These are phyloP conservation scores for Orchesellides sinensis DNA, from an alignment of 2,888 invertebrate species.

Conservation along the genomic window DNA sequence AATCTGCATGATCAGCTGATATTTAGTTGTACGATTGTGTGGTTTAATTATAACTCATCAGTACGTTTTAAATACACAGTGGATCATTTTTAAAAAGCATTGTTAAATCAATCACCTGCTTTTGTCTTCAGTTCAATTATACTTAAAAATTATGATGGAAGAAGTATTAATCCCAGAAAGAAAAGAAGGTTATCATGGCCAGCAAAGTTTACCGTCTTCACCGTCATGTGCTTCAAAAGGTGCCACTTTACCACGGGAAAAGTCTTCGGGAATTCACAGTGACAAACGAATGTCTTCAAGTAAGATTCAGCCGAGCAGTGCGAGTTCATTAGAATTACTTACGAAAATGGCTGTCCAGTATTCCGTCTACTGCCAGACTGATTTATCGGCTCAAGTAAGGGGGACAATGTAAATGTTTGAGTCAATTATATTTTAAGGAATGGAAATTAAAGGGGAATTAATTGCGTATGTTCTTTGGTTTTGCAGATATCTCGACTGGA, in stretches of 20 bases:
- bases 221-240: not conserved
- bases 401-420: not conserved
- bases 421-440: not conserved
- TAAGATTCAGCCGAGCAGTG: slow-evolving; percentile 53
- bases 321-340: slow-evolving; percentile 55
- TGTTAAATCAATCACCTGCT: too few species aligned
- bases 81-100: too few species aligned
- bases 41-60: too few species aligned
- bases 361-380: slow-evolving; percentile 71
- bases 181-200: not conserved
- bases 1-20: too few species aligned
- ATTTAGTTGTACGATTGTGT: too few species aligned
- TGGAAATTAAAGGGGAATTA: not conserved
- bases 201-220: not conserved
- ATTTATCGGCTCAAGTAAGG: slow-evolving; percentile 67
- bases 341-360: slow-evolving; percentile 71
- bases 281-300: slow-evolving; percentile 15
- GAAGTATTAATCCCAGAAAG: not conserved
- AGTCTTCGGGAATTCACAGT: slow-evolving; percentile 9
- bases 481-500: slow-evolving; percentile 70
- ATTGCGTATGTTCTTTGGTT: not conserved
- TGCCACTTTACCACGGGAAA: slow-evolving; percentile 3
- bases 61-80: too few species aligned
- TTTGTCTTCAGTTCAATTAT: too few species aligned
- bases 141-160: too few species aligned